Base-by-base conservation (phyloP, 2,888 invertebrate species). In the Drosophila algonquin region DNA sequence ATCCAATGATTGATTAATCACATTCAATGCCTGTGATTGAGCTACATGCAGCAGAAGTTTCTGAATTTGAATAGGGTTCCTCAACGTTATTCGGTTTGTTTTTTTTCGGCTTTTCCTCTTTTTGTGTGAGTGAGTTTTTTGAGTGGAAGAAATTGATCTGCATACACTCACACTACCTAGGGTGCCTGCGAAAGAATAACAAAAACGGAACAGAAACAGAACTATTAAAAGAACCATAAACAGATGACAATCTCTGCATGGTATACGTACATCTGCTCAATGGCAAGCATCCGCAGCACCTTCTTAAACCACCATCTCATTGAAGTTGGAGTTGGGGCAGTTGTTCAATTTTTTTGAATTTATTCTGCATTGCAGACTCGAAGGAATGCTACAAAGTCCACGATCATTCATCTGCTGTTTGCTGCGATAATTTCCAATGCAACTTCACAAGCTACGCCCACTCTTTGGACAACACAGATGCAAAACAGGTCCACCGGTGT, bases 381-480 rank as follows among this genome's bases (percentile, higher is more conserved):
- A 16, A 24, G 45, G n/a, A 32, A 51, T 68, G 68, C 30, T 51
- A 47, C 58, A 68, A 68, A 58, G 52, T 52, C 58, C 46, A 58
- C 47, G 58, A 51, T 12, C 51, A 58, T 58, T 57, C 32, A 27
- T 10, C 24, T 21, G 14, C 67, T 35, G 35, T 5, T n/a, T 48
- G 56, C 68, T 35, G 50, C 57, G 24, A 46, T 68, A 75, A 79
- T 63, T 76, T 75, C 73, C 67, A 76, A 84, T 81, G 77, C 73
- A 81, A 77, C 77, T 79, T 54, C 79, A 84, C 68, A 79, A 79
- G 65, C 64, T 69, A 44, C 62, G 6, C 9, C 74, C 35, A 54
- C 63, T 55, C 27, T 61, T 53, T 53, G 63, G 47, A 72, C 58
- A 63, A 54, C 76, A 68, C 64, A 69, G 58, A 68, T 56, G 63